Evolutionary conservation across 2,888 invertebrate genomes (phyloP).

Genomic region (Tromatobia lineatoria): DNA sequence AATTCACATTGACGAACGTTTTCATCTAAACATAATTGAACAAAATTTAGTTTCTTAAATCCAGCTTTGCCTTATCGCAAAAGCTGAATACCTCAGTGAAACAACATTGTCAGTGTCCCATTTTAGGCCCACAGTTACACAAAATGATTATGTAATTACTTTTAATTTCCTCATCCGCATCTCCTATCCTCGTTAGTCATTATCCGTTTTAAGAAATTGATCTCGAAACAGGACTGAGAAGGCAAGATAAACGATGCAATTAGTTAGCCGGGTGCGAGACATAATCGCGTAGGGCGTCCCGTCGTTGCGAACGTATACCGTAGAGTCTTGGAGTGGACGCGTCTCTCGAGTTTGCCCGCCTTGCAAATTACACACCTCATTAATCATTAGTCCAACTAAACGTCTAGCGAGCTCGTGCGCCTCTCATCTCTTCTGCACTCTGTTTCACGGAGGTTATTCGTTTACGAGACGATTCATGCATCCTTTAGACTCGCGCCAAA

Average conservation of each 20-base stretch:
- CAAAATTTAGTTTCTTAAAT: too few relatives aligned
- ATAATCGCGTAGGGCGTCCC: constrained; percentile 62
- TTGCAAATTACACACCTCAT: constrained; percentile 69
- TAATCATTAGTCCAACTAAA: constrained; percentile 66
- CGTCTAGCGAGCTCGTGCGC: constrained; percentile 47
- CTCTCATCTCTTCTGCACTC: constrained; percentile 32
- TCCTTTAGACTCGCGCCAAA: constrained; percentile 37
- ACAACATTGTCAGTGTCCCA: too few relatives aligned
- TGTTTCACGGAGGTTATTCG: constrained; percentile 21
- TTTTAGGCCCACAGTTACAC: background rate
- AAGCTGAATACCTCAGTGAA: too few relatives aligned
- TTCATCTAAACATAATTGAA: too few relatives aligned
- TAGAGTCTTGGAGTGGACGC: constrained; percentile 52
- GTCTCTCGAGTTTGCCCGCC: constrained; percentile 57
- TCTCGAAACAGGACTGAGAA: constrained; percentile 60
- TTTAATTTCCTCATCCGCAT: background rate
- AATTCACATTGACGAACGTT: too few relatives aligned
- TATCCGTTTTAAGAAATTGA: constrained; percentile 63
- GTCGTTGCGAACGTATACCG: constrained; percentile 43
- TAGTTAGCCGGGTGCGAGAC: constrained; percentile 64
- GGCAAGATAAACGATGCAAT: constrained; percentile 67
- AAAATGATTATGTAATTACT: background rate
- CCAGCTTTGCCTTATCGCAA: too few relatives aligned
- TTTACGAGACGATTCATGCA: constrained; percentile 33
- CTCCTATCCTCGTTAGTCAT: constrained; percentile 38